Percentiles rank a stretch among this genome's conserved stretches.
These are phyloP conservation scores for Eudasyphora cyanicolor DNA, from an alignment of 2,888 invertebrate genomes.

Conservation along the genomic window DNA sequence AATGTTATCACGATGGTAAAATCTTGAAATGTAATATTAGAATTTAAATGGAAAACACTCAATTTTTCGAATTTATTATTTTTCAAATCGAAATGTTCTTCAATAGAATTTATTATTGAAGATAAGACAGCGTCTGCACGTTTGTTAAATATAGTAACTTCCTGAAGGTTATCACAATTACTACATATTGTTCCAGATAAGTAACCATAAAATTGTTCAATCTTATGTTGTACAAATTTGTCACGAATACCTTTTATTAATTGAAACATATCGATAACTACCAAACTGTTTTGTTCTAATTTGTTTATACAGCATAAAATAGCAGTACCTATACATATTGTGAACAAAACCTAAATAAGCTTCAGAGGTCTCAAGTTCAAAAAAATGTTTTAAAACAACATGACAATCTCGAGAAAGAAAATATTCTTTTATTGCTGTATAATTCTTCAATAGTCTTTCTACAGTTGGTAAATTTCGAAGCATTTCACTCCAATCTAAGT, in stretches of 20 bases:
- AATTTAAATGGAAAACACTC: neutral
- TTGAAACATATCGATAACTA: constrained; percentile 34
- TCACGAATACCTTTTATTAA: constrained; percentile 15
- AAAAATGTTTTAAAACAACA: no score
- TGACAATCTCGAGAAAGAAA: no score
- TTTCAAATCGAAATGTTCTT: neutral
- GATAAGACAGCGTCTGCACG: neutral
- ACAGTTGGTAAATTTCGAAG: no score
- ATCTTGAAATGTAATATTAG: constrained; percentile 19
- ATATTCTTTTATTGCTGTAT: no score
- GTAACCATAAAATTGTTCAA: neutral
- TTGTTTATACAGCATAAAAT: constrained; percentile 51
- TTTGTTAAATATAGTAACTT: constrained; percentile 14
- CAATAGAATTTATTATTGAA: constrained; percentile 6
- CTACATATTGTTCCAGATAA: no score
- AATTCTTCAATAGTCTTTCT: no score
- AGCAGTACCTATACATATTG: no score
- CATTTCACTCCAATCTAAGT: no score
- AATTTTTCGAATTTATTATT: constrained; percentile 15
- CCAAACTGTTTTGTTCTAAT: constrained; percentile 39
- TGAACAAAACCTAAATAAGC: no score
- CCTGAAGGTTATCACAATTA: neutral
- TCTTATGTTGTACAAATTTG: constrained; percentile 9
- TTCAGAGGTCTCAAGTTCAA: no score
- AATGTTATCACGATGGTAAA: no score